Evolutionary conservation across 1,140 invertebrate genomes (phyloP).

Genomic region (Pseudomyrmex cubaensis): DNA sequence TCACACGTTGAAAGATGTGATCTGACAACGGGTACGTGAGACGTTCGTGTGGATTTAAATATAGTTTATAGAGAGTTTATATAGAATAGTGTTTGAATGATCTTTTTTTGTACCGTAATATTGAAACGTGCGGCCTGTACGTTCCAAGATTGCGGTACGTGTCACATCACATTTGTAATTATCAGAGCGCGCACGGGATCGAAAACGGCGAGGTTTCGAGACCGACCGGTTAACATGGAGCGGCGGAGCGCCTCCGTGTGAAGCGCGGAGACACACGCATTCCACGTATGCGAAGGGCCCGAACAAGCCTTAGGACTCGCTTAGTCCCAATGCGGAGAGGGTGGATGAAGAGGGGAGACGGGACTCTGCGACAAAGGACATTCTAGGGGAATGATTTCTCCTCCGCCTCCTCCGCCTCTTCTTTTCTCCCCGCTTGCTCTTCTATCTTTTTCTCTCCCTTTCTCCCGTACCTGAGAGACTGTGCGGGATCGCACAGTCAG

Average conservation of each 20-base stretch:
- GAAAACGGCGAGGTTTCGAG: slow-evolving; percentile 3
- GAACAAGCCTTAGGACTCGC: slow-evolving; percentile 66
- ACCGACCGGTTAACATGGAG: slow-evolving; percentile 9
- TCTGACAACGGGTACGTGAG: too few relatives aligned
- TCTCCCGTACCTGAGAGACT: slow-evolving; percentile 68
- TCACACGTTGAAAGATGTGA: too few relatives aligned
- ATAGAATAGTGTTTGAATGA: too few relatives aligned
- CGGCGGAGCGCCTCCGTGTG: not conserved
- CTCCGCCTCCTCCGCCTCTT: slow-evolving; percentile 2
- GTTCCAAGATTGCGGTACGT: too few relatives aligned
- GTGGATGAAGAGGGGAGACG: slow-evolving; percentile 37
- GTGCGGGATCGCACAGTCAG: slow-evolving; percentile 64
- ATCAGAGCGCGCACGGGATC: slow-evolving; percentile 26
- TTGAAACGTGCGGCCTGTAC: not conserved
- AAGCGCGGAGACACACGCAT: slow-evolving; percentile 67
- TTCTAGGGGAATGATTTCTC: slow-evolving; percentile 76
- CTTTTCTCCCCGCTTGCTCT: not conserved
- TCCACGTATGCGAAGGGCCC: slow-evolving; percentile 71
- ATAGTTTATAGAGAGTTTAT: too few relatives aligned
- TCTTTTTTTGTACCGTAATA: not conserved
- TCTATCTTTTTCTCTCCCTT: slow-evolving; percentile 61
- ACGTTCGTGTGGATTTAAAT: too few relatives aligned
- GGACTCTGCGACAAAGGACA: slow-evolving; percentile 80
- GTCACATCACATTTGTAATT: not conserved
- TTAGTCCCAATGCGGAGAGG: slow-evolving; percentile 57